Base-by-base conservation (phyloP, 2,113 vertebrate genomes). In the Apeltes quadracus region DNA sequence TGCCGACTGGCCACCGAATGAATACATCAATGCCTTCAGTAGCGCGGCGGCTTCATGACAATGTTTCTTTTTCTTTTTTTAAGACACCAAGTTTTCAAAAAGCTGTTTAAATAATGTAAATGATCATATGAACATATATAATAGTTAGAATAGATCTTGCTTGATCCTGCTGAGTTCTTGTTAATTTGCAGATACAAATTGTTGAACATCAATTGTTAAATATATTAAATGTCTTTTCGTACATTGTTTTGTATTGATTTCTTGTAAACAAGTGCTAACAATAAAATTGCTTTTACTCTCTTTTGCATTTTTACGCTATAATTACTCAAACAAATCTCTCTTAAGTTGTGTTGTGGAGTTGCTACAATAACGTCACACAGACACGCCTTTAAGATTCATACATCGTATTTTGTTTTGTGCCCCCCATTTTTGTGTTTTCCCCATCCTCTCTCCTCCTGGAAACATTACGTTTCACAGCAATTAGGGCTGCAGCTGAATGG, bases 51-150 rank as follows among this genome's bases (percentile, higher is more conserved):
- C 61, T 80, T 71, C 16, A 3, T 72, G 15, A 36, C n/a, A 62
- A 44, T 23, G 46, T 68, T 27, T 0, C 0, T 75, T 72, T 70
- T 71, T 23, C 44, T 63, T 58, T n/a, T 61, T 74, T 63, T 27
- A 29, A 72, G 27, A 55, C 10, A 67, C 27, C 2, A 3, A 6
- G 44, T 51, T 44, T 44, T 66, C 12, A 58, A 68, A 64, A 66
- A 72, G 51, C 54, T 76, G 57, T 61, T 62, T 78, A 66, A 83
- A 78, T 58, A 12, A 39, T 72, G 48, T 76, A 61, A 72, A 72
- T 72, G 34, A 34, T 7, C 23, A 54, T 32, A 61, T 12, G 12
- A 22, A 25, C 20, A 48, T 44, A 41, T 77, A 12, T 61, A 18
- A 0, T 38, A 61, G 61, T 63, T 69, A 22, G 23, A 53, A 6